Evolutionary conservation across 2,797 vertebrate genomes (phyloP).

Genomic region (Xiphophorus birchmanni): DNA sequence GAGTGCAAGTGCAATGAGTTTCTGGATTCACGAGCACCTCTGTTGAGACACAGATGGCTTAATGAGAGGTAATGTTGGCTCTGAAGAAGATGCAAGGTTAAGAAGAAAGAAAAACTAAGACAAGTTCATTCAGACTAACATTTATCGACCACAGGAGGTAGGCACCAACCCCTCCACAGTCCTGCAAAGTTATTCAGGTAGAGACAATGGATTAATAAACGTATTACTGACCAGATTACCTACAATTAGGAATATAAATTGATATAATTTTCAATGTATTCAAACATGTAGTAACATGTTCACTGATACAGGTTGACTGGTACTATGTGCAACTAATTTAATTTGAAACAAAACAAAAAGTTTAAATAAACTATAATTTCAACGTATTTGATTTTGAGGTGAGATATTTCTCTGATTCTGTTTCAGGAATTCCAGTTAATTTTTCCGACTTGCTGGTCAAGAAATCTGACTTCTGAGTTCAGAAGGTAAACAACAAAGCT

Average conservation of each 20-base stretch:
- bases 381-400: not conserved
- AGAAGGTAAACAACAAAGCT: not conserved
- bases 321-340: not conserved
- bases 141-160: not conserved
- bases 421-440: not conserved
- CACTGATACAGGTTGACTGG: not conserved
- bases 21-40: not conserved
- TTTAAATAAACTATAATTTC: not conserved
- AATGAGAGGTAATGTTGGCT: not conserved
- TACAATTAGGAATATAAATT: too few relatives aligned
- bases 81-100: conserved; percentile 2
- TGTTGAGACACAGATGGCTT: not conserved
- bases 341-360: not conserved
- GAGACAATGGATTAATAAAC: too few relatives aligned
- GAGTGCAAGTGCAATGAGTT: not conserved
- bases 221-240: too few relatives aligned
- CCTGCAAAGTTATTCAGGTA: too few relatives aligned
- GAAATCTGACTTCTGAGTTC: not conserved
- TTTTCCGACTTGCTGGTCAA: not conserved
- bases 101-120: not conserved
- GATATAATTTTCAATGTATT: too few relatives aligned
- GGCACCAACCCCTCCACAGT: not conserved
- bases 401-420: not conserved
- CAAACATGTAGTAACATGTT: too few relatives aligned
- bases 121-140: not conserved